A percentile compares a stretch with the other conserved stretches of the same genome.
Evolutionary conservation across 2,888 invertebrate species (phyloP).

Genomic region (Apotomis betuletana): DNA sequence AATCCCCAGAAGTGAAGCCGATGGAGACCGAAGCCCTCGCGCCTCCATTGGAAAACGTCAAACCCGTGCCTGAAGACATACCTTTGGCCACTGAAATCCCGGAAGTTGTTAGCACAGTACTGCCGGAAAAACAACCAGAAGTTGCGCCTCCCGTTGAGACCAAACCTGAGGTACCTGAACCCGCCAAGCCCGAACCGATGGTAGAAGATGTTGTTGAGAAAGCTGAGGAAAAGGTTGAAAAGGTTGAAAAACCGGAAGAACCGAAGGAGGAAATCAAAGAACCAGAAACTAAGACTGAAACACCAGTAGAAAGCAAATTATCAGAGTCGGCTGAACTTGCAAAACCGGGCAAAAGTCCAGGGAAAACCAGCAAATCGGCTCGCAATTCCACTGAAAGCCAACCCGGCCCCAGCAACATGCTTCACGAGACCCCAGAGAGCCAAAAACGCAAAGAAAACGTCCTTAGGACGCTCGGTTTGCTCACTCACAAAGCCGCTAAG

Average conservation of each 20-base stretch:
- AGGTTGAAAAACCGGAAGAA: slow-evolving; percentile 42
- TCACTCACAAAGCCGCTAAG: slow-evolving; percentile 89
- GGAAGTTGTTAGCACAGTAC: slow-evolving; percentile 43
- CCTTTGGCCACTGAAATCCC: slow-evolving; percentile 58
- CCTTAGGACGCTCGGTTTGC: slow-evolving; percentile 88
- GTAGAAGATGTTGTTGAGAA: slow-evolving; percentile 40
- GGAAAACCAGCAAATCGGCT: slow-evolving; percentile 58
- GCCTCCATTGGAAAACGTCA: slow-evolving; percentile 65
- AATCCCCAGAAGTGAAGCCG: slow-evolving; percentile 64
- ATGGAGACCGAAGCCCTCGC: slow-evolving; percentile 67
- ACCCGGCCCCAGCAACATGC: slow-evolving; percentile 69
- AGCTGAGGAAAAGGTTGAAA: slow-evolving; percentile 26
- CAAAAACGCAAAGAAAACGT: slow-evolving; percentile 89
- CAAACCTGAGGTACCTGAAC: slow-evolving; percentile 34
- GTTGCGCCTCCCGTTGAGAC: slow-evolving; percentile 35
- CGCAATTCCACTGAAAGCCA: slow-evolving; percentile 64
- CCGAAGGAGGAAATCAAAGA: slow-evolving; percentile 38
- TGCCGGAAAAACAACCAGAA: slow-evolving; percentile 28
- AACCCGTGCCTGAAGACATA: slow-evolving; percentile 60
- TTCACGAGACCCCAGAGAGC: slow-evolving; percentile 84
- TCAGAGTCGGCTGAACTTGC: slow-evolving; percentile 42
- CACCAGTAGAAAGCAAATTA: slow-evolving; percentile 39
- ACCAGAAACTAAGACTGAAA: slow-evolving; percentile 44
- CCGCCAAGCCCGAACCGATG: slow-evolving; percentile 29
- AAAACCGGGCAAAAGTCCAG: slow-evolving; percentile 51